Conservation (phyloP, 2,797 vertebrate species). For the Phrynocephalus vlangalii region DNA sequence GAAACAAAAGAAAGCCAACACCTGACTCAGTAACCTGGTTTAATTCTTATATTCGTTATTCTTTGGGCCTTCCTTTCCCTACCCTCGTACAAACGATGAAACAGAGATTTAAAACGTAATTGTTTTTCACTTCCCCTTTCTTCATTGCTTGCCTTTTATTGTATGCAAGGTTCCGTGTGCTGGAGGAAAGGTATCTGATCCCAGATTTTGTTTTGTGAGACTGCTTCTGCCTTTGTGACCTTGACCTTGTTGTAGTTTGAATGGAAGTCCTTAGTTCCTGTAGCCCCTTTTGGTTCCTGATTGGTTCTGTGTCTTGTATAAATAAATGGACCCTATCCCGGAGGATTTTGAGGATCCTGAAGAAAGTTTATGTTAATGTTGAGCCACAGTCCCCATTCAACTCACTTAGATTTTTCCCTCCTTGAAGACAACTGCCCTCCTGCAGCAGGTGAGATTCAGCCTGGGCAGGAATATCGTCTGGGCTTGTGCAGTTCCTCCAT, state of each 20-base stretch:
- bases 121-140: conserved; percentile 60
- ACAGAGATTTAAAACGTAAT: conserved; percentile 17
- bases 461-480: not conserved
- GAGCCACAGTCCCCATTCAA: not conserved
- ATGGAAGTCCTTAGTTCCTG: conserved; percentile 50
- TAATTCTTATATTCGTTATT: not conserved
- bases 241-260: conserved; percentile 55
- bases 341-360: conserved; percentile 10
- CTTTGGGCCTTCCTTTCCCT: conserved; percentile 4
- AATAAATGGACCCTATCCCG: conserved; percentile 46
- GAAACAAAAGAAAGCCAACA: not conserved
- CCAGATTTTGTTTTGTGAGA: conserved; percentile 59
- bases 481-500: not conserved
- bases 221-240: conserved; percentile 51
- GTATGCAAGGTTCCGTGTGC: conserved; percentile 79
- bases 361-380: not conserved
- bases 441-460: not conserved
- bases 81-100: not conserved
- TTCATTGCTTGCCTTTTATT: conserved; percentile 63
- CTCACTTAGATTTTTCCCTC: not conserved
- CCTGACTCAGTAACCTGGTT: conserved; percentile 15
- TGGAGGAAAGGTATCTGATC: conserved; percentile 76
- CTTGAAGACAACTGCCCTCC: not conserved
- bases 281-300: conserved; percentile 2
- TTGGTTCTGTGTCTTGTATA: conserved; percentile 37